phyloP scores from a whole-genome alignment of 2,888 invertebrate genomes.

The Leucophenga maculata region DNA sequence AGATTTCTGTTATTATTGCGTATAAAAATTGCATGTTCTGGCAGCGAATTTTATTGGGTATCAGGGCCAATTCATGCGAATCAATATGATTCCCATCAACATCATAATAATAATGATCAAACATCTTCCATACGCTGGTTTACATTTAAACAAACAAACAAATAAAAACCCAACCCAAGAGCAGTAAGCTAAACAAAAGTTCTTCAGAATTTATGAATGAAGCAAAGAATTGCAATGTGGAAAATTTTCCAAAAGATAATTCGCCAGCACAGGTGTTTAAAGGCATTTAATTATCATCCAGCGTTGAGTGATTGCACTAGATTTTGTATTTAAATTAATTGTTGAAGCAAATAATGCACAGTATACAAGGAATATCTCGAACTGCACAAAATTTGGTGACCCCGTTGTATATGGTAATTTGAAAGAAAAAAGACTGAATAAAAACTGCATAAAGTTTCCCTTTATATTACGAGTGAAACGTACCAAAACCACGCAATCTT shows the following conservation, averaged over 20 bases:
- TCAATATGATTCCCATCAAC: conserved; percentile 25
- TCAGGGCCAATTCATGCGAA: conserved; percentile 29
- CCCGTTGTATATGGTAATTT: no score
- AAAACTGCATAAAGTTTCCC: no score
- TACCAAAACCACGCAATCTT: no score
- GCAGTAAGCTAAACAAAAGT: conserved; percentile 10
- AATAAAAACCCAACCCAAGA: conserved; percentile 34
- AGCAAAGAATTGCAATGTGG: not conserved
- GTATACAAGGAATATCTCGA: no score
- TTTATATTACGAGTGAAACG: no score
- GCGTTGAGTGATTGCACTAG: conserved; percentile 13
- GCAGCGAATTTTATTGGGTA: conserved; percentile 30
- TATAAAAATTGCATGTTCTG: conserved; percentile 58
- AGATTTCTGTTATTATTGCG: not conserved
- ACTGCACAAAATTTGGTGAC: no score
- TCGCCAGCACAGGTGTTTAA: conserved; percentile 13
- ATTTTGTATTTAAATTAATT: no score
- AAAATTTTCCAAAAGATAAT: not conserved
- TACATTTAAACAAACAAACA: conserved; percentile 9
- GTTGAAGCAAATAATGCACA: no score
- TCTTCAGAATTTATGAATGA: conserved; percentile 14
- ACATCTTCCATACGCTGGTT: not conserved
- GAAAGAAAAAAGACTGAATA: no score
- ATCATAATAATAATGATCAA: not conserved
- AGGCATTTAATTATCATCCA: conserved; percentile 1